A percentile compares a stretch with the other conserved stretches of the same genome.
Conservation (phyloP, 1,140 invertebrate species). For the Antheraea mylitta region DNA sequence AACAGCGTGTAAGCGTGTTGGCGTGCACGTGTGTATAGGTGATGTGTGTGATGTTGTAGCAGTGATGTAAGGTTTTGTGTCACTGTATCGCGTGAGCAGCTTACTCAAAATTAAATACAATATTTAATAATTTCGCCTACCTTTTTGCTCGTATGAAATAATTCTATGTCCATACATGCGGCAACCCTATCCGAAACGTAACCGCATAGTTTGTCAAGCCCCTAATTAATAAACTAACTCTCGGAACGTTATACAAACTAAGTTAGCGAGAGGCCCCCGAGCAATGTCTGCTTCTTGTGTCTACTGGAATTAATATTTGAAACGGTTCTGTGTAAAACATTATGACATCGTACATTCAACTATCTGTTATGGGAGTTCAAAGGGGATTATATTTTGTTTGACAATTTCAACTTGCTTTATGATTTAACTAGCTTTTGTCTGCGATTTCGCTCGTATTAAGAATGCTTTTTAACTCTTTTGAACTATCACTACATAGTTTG, state of each 20-base stretch:
- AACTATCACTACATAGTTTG: no score
- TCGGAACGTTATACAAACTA: slow-evolving; percentile 10
- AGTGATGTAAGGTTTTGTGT: no score
- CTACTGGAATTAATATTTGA: slow-evolving; percentile 13
- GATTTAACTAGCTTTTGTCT: no score
- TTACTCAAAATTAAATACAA: no score
- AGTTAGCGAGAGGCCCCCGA: slow-evolving; percentile 22
- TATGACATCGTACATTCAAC: background rate
- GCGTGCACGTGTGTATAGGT: no score
- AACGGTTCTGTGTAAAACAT: slow-evolving; percentile 4
- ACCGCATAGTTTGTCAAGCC: slow-evolving; percentile 53
- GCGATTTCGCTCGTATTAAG: no score
- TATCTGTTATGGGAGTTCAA: background rate
- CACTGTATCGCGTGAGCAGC: no score
- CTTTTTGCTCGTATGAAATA: no score
- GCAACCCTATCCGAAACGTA: slow-evolving; percentile 4
- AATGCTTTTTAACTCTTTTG: no score
- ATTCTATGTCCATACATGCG: background rate
- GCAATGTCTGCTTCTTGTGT: slow-evolving; percentile 26
- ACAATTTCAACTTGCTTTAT: background rate
- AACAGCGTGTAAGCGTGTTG: no score
- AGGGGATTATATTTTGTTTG: background rate
- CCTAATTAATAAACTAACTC: slow-evolving; percentile 49
- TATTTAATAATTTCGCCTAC: no score
- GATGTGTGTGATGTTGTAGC: no score